Conservation (phyloP, 2,113 vertebrate species). For the Lathamus discolor region DNA sequence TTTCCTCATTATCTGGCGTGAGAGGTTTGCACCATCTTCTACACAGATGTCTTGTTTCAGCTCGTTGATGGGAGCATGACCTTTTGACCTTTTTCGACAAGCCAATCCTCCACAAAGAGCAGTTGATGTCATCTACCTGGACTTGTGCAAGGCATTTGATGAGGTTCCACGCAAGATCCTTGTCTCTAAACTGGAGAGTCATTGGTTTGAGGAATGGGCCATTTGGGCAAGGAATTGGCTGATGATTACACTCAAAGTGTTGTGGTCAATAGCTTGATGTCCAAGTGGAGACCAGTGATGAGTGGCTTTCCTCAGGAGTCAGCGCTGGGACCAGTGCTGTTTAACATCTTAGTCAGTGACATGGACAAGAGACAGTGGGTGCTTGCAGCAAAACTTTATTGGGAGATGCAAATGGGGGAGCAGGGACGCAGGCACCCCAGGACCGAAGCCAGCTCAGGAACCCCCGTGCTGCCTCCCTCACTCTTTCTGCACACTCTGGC, state of each 20-base stretch:
- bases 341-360: not conserved
- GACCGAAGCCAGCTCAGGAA: fast-evolving
- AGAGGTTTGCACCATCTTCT: too few relatives aligned
- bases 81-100: too few relatives aligned
- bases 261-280: not conserved
- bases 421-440: not conserved
- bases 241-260: not conserved
- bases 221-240: not conserved
- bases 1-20: too few relatives aligned
- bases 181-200: not conserved
- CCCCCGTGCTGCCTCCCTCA: fast-evolving
- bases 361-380: not conserved
- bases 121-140: not conserved
- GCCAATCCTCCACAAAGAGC: too few relatives aligned
- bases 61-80: too few relatives aligned
- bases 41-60: too few relatives aligned
- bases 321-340: not conserved
- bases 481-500: not conserved
- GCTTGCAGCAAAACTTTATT: not conserved
- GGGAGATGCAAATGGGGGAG: not conserved
- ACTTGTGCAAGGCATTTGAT: not conserved
- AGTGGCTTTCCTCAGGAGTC: not conserved
- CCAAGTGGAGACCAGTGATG: not conserved
- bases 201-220: not conserved
- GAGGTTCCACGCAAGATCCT: not conserved